Evolutionary conservation across 2,888 invertebrate species (phyloP), one percentile per base, ranked within the genome.

Genomic region (Charanyca ferruginea): DNA sequence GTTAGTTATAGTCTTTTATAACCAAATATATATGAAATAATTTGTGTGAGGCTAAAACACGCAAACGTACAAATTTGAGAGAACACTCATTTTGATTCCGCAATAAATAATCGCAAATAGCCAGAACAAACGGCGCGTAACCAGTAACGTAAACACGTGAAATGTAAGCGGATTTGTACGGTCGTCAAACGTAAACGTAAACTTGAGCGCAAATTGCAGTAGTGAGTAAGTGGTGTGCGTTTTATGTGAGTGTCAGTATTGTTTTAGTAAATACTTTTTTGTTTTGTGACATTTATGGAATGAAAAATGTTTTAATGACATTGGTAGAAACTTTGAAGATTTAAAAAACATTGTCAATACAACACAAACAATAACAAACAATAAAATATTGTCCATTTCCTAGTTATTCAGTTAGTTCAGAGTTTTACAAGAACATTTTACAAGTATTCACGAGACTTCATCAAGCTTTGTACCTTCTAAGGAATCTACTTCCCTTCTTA

Each of bases 91-190:
- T 78, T 80, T 71, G 80, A 69, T 79, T 65, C 61, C 61, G 76
- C 75, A 74, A 84, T 88, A 86, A 87, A 87, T 85, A 85, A 84
- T 86, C 77, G 68, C 79, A 79, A 87, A 81, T 74, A 79, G 76
- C 68, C 78, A 68, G 79, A 80, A 82, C 87, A 85, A 84, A 83
- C 80, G 81, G 73, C 65, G 53, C 74, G 80, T 83, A 83, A 79
- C 79, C 80, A 72, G 80, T 66, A 78, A 78, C 80, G 87, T 88
- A 87, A 88, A 88, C 85, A 87, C 74, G 83, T 84, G 83, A 82
- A 81, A 79, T 77, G 76, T 79, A 83, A 81, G 78, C 77, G 80
- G 83, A 88, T 88, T 88, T 87, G 85, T 84, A 81, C 80, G 80
- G 75, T 79, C 76, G 81, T 83, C 78, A 79, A 85, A 81, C 81